phyloP scores from a whole-genome alignment of 1,140 invertebrate species.

The Megalonaias nervosa region DNA sequence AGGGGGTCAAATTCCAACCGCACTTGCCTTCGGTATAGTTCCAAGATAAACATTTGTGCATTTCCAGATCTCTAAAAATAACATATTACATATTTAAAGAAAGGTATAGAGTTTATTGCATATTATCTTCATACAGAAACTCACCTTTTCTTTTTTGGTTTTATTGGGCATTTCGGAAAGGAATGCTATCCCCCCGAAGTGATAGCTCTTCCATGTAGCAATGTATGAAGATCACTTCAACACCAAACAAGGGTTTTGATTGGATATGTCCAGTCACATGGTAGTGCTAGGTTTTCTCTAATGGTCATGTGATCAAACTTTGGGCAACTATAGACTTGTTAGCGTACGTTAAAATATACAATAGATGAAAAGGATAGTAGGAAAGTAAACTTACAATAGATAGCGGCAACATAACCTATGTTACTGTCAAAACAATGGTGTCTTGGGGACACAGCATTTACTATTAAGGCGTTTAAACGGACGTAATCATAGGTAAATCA shows the following conservation, averaged over 20 bases:
- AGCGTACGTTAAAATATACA: too few relatives aligned
- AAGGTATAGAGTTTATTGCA: slow-evolving; percentile 10
- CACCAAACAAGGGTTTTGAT: slow-evolving; percentile 61
- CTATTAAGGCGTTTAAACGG: too few relatives aligned
- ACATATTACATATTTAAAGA: too few relatives aligned
- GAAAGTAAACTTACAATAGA: too few relatives aligned
- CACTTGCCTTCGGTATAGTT: not conserved
- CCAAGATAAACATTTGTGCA: slow-evolving; percentile 3
- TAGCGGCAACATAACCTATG: too few relatives aligned
- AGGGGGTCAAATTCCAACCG: not conserved
- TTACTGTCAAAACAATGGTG: too few relatives aligned
- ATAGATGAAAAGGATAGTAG: too few relatives aligned
- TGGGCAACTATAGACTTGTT: too few relatives aligned
- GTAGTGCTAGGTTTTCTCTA: slow-evolving; percentile 33
- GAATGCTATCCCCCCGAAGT: slow-evolving; percentile 49
- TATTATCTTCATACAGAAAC: slow-evolving; percentile 20
- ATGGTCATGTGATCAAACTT: slow-evolving; percentile 46
- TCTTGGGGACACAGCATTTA: too few relatives aligned
- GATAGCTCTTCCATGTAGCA: slow-evolving; percentile 48
- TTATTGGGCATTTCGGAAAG: slow-evolving; percentile 70
- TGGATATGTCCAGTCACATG: slow-evolving; percentile 60
- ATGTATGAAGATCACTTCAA: slow-evolving; percentile 53
- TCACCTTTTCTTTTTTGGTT: slow-evolving; percentile 73
- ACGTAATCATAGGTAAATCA: too few relatives aligned
- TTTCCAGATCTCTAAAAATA: too few relatives aligned